Conservation (phyloP, 2,888 invertebrate genomes). For the Cerastis leucographa region DNA sequence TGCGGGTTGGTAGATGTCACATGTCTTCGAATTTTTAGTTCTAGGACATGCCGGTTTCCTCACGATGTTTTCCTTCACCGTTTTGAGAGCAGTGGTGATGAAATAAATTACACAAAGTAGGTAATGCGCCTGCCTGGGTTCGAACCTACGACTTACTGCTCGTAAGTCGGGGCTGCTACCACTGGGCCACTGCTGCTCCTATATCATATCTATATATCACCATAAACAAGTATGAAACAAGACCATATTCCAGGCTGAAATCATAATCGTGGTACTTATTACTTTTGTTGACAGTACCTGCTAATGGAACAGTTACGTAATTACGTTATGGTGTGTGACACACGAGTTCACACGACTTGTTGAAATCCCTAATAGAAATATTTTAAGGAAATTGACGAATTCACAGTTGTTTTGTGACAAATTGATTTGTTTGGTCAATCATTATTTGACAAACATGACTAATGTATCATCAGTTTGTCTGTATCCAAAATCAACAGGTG, state of each 20-base stretch:
- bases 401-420: not conserved
- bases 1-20: too few species aligned
- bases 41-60: too few species aligned
- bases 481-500: too few species aligned
- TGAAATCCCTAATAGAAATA: not conserved
- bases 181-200: too few species aligned
- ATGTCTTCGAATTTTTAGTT: too few species aligned
- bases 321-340: not conserved
- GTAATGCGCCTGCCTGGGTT: too few species aligned
- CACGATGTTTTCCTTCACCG: too few species aligned
- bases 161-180: too few species aligned
- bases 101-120: too few species aligned
- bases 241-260: not conserved
- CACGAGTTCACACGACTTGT: not conserved
- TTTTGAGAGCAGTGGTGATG: too few species aligned
- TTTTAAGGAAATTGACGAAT: not conserved
- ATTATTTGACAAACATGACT: not conserved
- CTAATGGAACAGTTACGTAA: not conserved
- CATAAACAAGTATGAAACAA: not conserved
- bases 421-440: not conserved
- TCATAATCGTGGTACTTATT: not conserved
- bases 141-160: too few species aligned
- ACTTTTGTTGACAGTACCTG: slow-evolving; percentile 7
- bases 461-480: not conserved
- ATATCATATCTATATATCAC: too few species aligned